Conservation (phyloP, 2,888 invertebrate species). For the Cepaea hortensis region DNA sequence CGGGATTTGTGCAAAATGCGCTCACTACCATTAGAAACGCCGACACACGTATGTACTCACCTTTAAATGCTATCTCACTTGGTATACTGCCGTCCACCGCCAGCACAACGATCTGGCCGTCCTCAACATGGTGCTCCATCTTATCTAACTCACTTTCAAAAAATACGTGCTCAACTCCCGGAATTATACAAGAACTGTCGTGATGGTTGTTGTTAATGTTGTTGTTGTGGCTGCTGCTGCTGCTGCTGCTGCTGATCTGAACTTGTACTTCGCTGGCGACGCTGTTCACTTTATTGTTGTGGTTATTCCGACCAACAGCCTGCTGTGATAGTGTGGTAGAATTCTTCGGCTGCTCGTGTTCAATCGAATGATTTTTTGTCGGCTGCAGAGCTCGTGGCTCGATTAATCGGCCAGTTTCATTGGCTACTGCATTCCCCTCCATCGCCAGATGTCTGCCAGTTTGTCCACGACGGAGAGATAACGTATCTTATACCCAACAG, state of each 20-base stretch:
- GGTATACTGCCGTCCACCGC: slow-evolving; percentile 32
- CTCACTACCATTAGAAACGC: too few species aligned
- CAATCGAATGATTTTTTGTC: not conserved
- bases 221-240: not conserved
- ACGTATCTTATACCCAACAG: not conserved
- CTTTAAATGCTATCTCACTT: slow-evolving; percentile 37
- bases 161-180: slow-evolving; percentile 39
- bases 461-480: not conserved
- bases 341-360: not conserved
- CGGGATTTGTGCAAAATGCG: too few species aligned
- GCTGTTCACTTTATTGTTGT: not conserved
- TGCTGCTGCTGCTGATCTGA: not conserved
- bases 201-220: not conserved
- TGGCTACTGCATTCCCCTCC: not conserved
- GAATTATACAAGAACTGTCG: slow-evolving; percentile 8
- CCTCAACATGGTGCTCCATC: slow-evolving; percentile 29
- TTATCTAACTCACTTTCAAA: slow-evolving; percentile 38
- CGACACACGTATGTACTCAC: not conserved
- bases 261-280: not conserved
- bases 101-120: slow-evolving; percentile 7
- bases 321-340: not conserved
- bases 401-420: not conserved
- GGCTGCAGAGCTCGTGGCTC: not conserved
- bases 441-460: not conserved
- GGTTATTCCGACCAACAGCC: not conserved